Conservation (phyloP, 2,797 vertebrate species). For the Triplophysa yarkandensis region DNA sequence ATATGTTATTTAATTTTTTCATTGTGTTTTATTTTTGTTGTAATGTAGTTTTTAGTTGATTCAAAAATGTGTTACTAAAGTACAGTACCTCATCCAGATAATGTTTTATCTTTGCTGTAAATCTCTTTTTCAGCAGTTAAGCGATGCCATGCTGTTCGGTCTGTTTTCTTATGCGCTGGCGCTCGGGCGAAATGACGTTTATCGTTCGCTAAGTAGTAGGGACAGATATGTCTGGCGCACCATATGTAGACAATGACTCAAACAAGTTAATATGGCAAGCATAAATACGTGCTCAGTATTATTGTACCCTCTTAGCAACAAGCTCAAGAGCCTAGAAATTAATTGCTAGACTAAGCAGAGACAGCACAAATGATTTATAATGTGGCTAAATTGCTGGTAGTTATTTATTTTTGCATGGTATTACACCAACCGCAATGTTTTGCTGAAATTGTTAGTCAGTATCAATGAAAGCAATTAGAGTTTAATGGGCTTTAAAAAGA, state of each 20-base stretch:
- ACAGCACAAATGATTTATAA: constrained; percentile 67
- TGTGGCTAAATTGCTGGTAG: constrained; percentile 63
- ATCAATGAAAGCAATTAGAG: constrained; percentile 69
- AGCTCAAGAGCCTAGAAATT: constrained; percentile 65
- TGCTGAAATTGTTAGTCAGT: constrained; percentile 67
- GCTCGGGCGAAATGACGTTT: constrained; percentile 53
- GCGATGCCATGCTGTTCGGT: constrained; percentile 31
- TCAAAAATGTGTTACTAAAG: no score
- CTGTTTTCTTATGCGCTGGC: constrained; percentile 38
- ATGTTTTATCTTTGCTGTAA: constrained; percentile 1
- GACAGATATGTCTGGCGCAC: constrained; percentile 57
- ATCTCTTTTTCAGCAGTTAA: constrained; percentile 31
- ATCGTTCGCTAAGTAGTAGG: constrained; percentile 62
- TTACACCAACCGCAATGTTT: constrained; percentile 63
- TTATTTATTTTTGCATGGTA: constrained; percentile 67
- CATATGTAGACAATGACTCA: constrained; percentile 60
- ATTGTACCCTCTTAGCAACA: constrained; percentile 65
- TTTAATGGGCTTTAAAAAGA: constrained; percentile 69
- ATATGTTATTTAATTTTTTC: no score
- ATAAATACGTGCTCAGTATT: constrained; percentile 64
- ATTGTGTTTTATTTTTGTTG: no score
- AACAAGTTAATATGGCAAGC: constrained; percentile 65
- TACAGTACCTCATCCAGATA: no score
- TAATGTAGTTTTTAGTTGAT: no score
- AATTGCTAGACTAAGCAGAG: constrained; percentile 70